Percentiles rank a stretch among this genome's conserved stretches.
Conservation (phyloP, 2,113 vertebrate species). For the Rhineura floridana region DNA sequence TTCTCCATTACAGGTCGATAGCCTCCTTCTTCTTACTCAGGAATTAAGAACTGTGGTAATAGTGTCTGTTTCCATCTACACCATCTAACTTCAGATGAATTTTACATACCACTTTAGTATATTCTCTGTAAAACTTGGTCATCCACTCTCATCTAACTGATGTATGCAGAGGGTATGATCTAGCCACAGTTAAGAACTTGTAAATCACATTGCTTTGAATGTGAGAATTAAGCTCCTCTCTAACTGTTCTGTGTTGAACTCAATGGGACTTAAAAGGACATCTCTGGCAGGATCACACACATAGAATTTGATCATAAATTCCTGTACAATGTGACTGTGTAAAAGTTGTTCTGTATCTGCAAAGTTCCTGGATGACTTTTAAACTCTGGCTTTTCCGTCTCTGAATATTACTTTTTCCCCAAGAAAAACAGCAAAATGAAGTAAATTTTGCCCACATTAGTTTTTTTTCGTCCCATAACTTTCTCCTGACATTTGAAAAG, state of each 20-base stretch:
- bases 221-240: background rate
- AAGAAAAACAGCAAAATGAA: background rate
- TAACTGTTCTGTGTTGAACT: background rate
- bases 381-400: background rate
- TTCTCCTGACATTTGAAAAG: conserved; percentile 23
- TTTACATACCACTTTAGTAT: background rate
- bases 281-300: no score
- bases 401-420: background rate
- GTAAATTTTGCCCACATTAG: background rate
- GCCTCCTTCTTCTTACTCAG: background rate
- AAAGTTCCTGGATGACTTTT: conserved; percentile 9
- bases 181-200: background rate
- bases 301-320: background rate
- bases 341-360: background rate
- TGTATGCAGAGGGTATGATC: background rate
- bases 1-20: background rate
- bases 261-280: background rate
- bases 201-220: background rate
- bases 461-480: background rate
- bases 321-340: background rate
- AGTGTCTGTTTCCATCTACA: background rate
- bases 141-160: background rate
- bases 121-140: background rate
- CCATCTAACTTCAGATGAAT: background rate
- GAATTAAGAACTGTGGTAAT: background rate